phyloP scores from a whole-genome alignment of 2,113 vertebrate genomes.

The Aix galericulata region DNA sequence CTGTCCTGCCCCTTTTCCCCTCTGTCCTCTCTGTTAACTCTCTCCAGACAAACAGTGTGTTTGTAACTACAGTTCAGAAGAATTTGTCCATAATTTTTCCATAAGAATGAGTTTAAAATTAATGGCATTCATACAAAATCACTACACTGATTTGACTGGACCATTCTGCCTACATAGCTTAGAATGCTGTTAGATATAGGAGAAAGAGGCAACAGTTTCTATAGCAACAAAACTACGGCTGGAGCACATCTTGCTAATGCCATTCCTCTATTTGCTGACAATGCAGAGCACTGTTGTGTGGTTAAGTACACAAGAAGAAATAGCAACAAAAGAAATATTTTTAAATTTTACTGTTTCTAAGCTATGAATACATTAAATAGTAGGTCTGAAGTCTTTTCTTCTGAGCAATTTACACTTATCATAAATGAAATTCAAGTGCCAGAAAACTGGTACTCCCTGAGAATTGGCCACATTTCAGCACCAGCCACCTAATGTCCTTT shows the following conservation, averaged over 20 bases:
- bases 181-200: constrained; percentile 19
- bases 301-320: neutral
- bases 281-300: neutral
- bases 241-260: neutral
- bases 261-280: constrained; percentile 21
- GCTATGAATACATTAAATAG: neutral
- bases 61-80: neutral
- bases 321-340: neutral
- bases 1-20: neutral
- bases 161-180: constrained; percentile 5
- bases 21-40: neutral
- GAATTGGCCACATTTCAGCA: neutral
- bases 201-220: constrained; percentile 65
- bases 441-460: neutral
- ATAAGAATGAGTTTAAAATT: neutral
- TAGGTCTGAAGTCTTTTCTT: neutral
- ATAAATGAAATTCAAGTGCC: neutral
- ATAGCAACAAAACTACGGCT: constrained; percentile 68
- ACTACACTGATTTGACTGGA: neutral
- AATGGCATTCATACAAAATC: neutral
- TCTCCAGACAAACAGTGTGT: neutral
- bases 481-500: neutral
- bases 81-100: neutral
- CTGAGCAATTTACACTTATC: neutral
- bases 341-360: neutral